Base-by-base conservation (phyloP, 2,888 invertebrate genomes). In the Liodrosophila aerea region DNA sequence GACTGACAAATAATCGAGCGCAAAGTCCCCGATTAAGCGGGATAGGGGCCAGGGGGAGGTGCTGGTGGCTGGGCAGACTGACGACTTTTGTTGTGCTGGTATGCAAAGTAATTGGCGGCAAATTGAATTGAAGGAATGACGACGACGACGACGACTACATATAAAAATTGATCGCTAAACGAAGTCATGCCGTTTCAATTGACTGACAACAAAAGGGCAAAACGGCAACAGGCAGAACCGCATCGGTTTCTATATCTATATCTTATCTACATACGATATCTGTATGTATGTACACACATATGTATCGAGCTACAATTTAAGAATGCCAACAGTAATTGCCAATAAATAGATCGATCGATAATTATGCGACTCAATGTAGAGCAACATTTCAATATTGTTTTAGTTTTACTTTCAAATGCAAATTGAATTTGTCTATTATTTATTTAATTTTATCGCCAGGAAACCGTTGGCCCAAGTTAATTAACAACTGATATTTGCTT, bases 171-270 rank as follows among this genome's bases (percentile, higher is more conserved):
- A 77, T 76, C 80, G 73, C 86, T 86, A 86, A 86, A 86, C 85
- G 85, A 86, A 86, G 86, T 86, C 86, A 86, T 86, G 86, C 86
- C 81, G 73, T 82, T 83, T 71, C 86, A 86, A 86, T 86, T 86
- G 86, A 84, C 70, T 47, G 49, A 45, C 61, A 62, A 52, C 64
- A 53, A 57, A 50, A 47, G 53, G 60, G 46, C 53, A 60, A 22
- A 60, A 47, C 11, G 52, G 30, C 52, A 52, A 31, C 16, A 59
- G n/a, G n/a, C n/a, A n/a, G n/a, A n/a, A 43, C 16, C 36, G 34
- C 41, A 57, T 44, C 57, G 31, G 44, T n/a, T 22, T 46, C 49
- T 47, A 52, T 37, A 44, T 31, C 49, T 36, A 12, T 58, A 49
- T 18, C 60, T 52, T 43, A 37, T 47, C 57, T 53, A 5, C 22